phyloP scores from a whole-genome alignment of 2,888 invertebrate species.

The Macrosiphum euphorbiae region DNA sequence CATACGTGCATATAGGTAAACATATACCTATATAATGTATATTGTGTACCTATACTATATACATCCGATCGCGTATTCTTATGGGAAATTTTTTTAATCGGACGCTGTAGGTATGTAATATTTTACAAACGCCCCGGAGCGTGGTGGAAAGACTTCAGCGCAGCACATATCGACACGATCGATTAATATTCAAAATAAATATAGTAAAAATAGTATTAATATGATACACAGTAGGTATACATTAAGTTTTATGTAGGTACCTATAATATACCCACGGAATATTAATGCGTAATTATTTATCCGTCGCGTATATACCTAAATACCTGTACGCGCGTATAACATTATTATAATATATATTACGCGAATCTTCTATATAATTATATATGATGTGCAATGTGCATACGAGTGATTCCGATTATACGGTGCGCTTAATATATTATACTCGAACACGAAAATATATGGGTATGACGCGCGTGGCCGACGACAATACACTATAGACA shows the following conservation, averaged over 20 bases:
- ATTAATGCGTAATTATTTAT: conserved; percentile 46
- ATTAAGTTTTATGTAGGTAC: conserved; percentile 23
- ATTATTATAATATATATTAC: not conserved
- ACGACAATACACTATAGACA: not conserved
- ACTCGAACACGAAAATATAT: not conserved
- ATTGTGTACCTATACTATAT: not conserved
- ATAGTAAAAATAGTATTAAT: not conserved
- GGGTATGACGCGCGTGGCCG: not conserved
- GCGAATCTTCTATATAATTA: conserved; percentile 44
- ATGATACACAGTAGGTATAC: not conserved
- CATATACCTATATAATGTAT: not conserved
- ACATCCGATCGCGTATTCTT: not conserved
- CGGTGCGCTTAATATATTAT: not conserved
- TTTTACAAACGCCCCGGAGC: conserved; percentile 20
- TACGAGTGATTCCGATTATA: not conserved
- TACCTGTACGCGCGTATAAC: not conserved
- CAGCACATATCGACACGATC: not conserved
- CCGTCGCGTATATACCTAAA: conserved; percentile 29
- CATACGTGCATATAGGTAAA: not conserved
- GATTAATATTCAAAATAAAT: conserved; percentile 39
- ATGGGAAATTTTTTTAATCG: conserved; percentile 12
- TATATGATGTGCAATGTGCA: not conserved
- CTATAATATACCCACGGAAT: conserved; percentile 24
- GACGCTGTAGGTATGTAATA: not conserved
- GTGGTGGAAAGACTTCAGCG: not conserved